phyloP scores from a whole-genome alignment of 2,113 vertebrate species.

The Silurus asotus region DNA sequence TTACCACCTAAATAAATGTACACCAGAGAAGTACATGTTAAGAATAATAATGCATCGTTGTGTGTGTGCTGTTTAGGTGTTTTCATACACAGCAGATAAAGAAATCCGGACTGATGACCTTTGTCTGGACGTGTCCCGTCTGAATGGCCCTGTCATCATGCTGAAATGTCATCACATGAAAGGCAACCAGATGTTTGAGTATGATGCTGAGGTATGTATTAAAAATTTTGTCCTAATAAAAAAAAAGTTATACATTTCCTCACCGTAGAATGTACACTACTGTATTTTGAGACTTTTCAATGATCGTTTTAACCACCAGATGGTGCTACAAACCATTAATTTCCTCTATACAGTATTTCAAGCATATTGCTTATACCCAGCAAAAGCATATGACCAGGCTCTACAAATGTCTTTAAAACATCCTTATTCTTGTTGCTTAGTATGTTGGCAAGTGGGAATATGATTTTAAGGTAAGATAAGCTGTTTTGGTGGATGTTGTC shows the following conservation, averaged over 20 bases:
- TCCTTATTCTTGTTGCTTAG: conserved; percentile 68
- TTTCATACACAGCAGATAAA: conserved; percentile 96
- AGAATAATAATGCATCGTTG: background rate
- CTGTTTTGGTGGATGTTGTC: conserved; percentile 1
- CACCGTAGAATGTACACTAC: background rate
- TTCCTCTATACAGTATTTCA: background rate
- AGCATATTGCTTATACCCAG: conserved; percentile 37
- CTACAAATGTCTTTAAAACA: conserved; percentile 45
- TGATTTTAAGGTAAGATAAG: conserved; percentile 89
- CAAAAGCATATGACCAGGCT: too few species aligned
- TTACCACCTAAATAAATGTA: background rate
- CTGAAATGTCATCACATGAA: conserved; percentile 98
- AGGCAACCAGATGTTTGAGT: conserved; percentile 98
- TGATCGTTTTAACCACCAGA: conserved; percentile 63
- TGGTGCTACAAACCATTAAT: conserved; percentile 61
- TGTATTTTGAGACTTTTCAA: background rate
- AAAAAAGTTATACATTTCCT: background rate
- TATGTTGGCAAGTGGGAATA: conserved; percentile 94
- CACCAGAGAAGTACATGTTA: conserved; percentile 18
- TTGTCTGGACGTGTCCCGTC: conserved; percentile 93
- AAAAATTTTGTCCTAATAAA: background rate
- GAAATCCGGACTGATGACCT: conserved; percentile 97
- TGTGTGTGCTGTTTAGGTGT: conserved; percentile 78
- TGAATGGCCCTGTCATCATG: conserved; percentile 94
- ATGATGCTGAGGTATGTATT: conserved; percentile 89